These are phyloP conservation scores for Mimachlamys varia DNA, from an alignment of 2,888 invertebrate genomes.

Conservation along the genomic window DNA sequence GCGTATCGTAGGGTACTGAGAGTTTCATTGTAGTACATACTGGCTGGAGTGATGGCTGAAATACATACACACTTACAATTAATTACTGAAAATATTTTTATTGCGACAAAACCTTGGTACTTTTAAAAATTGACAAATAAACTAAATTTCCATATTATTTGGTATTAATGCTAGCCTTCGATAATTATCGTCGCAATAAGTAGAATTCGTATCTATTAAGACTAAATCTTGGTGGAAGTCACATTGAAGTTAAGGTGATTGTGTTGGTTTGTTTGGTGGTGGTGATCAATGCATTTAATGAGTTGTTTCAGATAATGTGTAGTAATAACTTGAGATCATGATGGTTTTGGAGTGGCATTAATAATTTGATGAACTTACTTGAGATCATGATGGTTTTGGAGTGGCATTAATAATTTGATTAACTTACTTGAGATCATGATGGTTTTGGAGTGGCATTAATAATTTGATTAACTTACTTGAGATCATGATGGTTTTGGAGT, in stretches of 20 bases:
- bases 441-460: slow-evolving; percentile 28
- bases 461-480: slow-evolving; percentile 86
- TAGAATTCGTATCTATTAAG: too few species aligned
- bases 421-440: slow-evolving; percentile 84
- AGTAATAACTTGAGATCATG: slow-evolving; percentile 91
- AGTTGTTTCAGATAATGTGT: slow-evolving; percentile 84
- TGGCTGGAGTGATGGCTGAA: slow-evolving; percentile 90
- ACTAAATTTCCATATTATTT: too few species aligned
- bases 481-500: slow-evolving; percentile 90
- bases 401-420: slow-evolving; percentile 83
- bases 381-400: slow-evolving; percentile 78
- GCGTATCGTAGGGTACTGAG: slow-evolving; percentile 92
- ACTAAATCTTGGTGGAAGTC: too few species aligned
- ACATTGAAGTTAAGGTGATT: too few species aligned
- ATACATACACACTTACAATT: slow-evolving; percentile 44
- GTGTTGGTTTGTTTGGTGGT: too few species aligned
- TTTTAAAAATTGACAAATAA: too few species aligned
- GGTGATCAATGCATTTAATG: too few species aligned
- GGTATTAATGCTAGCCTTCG: too few species aligned
- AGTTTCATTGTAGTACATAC: slow-evolving; percentile 90
- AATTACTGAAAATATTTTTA: neutral
- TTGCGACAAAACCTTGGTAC: too few species aligned
- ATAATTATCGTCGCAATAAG: too few species aligned
- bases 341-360: slow-evolving; percentile 88
- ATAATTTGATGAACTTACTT: too few species aligned